Evolutionary conservation across 1,140 invertebrate genomes (phyloP), one percentile per base, ranked within the genome.

Genomic region (Leptoteleia sp.): DNA sequence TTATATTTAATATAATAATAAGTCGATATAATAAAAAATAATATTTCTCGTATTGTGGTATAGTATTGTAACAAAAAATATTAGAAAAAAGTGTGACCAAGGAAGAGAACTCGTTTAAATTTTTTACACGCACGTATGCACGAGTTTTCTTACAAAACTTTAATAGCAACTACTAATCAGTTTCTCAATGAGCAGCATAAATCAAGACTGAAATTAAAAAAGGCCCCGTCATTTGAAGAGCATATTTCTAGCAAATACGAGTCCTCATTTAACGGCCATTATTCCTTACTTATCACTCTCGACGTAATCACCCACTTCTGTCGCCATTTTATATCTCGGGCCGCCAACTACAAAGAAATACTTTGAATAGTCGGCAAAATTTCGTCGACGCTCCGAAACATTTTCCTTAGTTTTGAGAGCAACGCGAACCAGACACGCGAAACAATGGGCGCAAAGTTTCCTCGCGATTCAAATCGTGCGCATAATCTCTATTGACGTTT

Each of bases 361-460:
- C 54, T 57, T 38, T 64, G 48, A 55, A 64, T 64, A 73, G 48
- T 57, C 42, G 42, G 22, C 9, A 16, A 43, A 62, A 48, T 71
- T 52, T 29, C 45, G 35, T 48, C 55, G 65, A 37, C 33, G 38
- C 9, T 54, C 54, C 48, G 19, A 13, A 35, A 54, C 64, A 42
- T 59, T 70, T 57, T 70, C 59, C 65, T 48, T 59, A 59, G 43
- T n/a, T 70, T 59, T 59, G 35, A 40, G 33, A 5, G n/a, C n/a
- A 15, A 1, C 52, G 37, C 45, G 17, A 12, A 35, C 17, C 43
- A 59, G 43, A 59, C 43, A 50, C 17, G 7, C 31, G 43, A 50
- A 50, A 57, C 65, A 70, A 59, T 70, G 13, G 37, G 31, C 12
- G 29, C 22, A n/a, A 31, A 38, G 47, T 68, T 57, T 47, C 19